These are phyloP conservation scores for Jacana jacana DNA, from an alignment of 2,113 vertebrate species.

Conservation along the genomic window DNA sequence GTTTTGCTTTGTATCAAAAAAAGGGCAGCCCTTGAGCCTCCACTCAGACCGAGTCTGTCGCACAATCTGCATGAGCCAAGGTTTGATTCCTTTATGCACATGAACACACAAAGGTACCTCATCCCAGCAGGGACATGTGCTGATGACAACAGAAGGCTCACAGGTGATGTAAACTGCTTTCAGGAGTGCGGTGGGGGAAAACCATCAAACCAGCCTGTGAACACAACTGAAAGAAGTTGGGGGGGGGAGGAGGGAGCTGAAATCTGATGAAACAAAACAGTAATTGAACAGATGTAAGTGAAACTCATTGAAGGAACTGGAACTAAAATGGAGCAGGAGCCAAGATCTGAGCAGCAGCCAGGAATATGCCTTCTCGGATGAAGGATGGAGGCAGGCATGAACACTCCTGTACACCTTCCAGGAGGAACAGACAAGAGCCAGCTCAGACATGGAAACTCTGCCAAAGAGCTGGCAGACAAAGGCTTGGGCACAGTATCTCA, in stretches of 20 bases:
- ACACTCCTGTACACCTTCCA: background rate
- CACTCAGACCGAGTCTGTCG: rapidly evolving
- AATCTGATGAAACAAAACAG: background rate
- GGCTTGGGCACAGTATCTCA: background rate
- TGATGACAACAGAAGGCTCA: rapidly evolving
- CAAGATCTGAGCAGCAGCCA: background rate
- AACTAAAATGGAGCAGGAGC: background rate
- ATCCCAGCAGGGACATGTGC: rapidly evolving
- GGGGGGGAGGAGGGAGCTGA: too few species aligned
- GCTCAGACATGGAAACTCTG: background rate
- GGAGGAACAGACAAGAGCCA: background rate
- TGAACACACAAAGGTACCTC: rapidly evolving
- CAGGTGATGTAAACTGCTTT: background rate
- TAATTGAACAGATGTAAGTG: background rate
- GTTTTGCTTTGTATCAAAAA: background rate
- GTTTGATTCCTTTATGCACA: background rate
- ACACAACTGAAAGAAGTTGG: background rate
- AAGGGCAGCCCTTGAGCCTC: background rate
- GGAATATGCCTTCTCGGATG: background rate
- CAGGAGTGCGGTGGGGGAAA: background rate
- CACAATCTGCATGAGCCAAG: background rate
- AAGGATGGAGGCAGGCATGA: background rate
- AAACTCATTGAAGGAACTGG: background rate
- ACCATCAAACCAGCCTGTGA: background rate
- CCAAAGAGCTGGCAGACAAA: background rate